A percentile compares a stretch with the other conserved stretches of the same genome.
Evolutionary conservation across 2,797 vertebrate genomes (phyloP).

Genomic region (Labeo calbasu): DNA sequence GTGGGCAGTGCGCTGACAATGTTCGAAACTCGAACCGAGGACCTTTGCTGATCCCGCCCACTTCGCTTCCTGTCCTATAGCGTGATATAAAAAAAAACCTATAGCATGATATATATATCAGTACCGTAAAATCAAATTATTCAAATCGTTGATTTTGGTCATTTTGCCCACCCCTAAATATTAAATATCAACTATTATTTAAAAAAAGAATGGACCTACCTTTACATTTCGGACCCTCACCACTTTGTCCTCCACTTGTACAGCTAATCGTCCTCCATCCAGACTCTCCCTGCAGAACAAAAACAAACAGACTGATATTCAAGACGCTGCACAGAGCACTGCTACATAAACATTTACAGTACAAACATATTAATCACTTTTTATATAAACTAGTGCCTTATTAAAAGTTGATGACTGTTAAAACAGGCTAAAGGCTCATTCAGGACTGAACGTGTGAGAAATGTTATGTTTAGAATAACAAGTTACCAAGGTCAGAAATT

Average conservation of each 20-base stretch:
- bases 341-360: constrained; percentile 11
- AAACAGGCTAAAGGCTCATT: not conserved
- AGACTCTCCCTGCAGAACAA: constrained; percentile 84
- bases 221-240: constrained; percentile 89
- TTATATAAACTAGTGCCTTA: not conserved
- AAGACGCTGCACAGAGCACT: not conserved
- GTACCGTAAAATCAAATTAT: no score
- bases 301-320: constrained; percentile 36
- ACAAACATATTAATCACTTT: not conserved
- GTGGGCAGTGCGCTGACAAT: no score
- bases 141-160: no score
- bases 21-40: no score
- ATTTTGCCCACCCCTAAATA: not conserved
- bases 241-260: constrained; percentile 90
- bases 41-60: no score
- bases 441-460: not conserved
- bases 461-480: not conserved
- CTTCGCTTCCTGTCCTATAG: no score
- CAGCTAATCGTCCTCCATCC: constrained; percentile 85
- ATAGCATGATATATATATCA: no score
- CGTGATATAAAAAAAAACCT: no score
- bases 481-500: not conserved
- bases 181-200: not conserved
- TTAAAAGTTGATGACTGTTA: not conserved
- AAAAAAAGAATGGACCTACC: constrained; percentile 73